These are phyloP conservation scores for Holothuria glaberrima DNA, from an alignment of 35 echinoderm and acorn worm species.

Conservation along the genomic window DNA sequence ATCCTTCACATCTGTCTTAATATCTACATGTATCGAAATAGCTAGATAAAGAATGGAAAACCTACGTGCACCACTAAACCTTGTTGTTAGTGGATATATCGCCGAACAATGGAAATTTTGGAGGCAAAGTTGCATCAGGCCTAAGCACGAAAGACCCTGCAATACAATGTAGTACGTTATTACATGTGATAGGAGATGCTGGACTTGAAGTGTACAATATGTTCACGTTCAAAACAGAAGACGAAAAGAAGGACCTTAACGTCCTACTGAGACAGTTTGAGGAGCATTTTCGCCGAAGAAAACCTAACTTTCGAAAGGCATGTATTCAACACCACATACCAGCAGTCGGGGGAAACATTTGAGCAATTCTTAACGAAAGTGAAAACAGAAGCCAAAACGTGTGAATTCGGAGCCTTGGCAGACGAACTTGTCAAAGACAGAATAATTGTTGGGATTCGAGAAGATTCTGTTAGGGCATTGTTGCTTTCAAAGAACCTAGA, in stretches of 20 bases:
- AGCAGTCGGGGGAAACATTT: not conserved
- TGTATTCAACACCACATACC: conserved; percentile 8
- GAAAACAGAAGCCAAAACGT: conserved; percentile 60
- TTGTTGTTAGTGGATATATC: no score
- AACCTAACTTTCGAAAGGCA: conserved; percentile 55
- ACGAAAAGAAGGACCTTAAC: not conserved
- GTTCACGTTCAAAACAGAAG: conserved; percentile 26
- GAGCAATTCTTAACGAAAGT: conserved; percentile 60
- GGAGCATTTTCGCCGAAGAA: not conserved
- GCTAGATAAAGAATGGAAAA: no score
- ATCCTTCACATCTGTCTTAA: no score
- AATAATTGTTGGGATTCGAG: conserved; percentile 57
- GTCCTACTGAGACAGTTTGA: conserved; percentile 10
- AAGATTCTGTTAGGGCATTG: conserved; percentile 33
- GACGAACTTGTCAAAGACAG: conserved; percentile 65
- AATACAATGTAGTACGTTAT: conserved; percentile 55
- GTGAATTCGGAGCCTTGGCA: conserved; percentile 55
- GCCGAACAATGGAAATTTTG: no score
- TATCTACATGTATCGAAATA: no score
- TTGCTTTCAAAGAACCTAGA: conserved; percentile 44
- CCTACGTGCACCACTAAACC: no score
- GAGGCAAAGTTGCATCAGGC: not conserved
- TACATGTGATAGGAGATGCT: conserved; percentile 70
- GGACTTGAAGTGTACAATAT: conserved; percentile 70
- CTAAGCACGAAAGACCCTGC: not conserved